Conservation (phyloP, 53 echinoderm and acorn worm species). For the Echinarachnius parma region DNA sequence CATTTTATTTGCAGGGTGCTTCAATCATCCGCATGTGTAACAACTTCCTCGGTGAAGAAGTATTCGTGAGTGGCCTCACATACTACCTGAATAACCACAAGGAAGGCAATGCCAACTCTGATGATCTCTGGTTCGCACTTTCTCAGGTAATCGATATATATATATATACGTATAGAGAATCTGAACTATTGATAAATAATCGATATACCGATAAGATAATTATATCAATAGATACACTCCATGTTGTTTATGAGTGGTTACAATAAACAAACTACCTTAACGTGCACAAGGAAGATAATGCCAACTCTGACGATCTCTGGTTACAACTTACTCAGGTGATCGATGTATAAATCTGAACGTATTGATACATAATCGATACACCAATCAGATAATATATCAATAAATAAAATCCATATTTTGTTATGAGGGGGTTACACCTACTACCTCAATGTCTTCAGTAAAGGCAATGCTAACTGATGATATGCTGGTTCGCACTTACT, state of each 20-base stretch:
- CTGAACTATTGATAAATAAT: not conserved
- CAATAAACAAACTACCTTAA: constrained; percentile 66
- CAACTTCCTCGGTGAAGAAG: constrained; percentile 81
- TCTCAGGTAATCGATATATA: constrained; percentile 49
- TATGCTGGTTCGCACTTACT: too few relatives aligned
- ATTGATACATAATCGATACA: not conserved
- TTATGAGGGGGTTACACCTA: too few relatives aligned
- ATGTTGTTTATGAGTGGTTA: too few relatives aligned
- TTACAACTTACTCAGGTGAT: constrained; percentile 75
- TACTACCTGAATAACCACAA: constrained; percentile 62
- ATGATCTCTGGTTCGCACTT: constrained; percentile 88
- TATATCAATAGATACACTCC: too few relatives aligned
- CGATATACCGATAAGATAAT: not conserved
- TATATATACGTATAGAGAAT: not conserved
- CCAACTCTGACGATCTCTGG: constrained; percentile 91
- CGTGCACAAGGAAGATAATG: constrained; percentile 61
- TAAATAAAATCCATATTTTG: too few relatives aligned
- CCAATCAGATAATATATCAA: not conserved
- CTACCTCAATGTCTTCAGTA: constrained; percentile 58
- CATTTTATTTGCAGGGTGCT: constrained; percentile 57
- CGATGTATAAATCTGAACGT: not conserved
- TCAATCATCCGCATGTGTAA: constrained; percentile 94
- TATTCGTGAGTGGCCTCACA: constrained; percentile 66
- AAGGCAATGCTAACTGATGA: constrained; percentile 78
- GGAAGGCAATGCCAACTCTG: constrained; percentile 78